phyloP scores from a whole-genome alignment of 2,797 vertebrate species.

The Picus viridis region DNA sequence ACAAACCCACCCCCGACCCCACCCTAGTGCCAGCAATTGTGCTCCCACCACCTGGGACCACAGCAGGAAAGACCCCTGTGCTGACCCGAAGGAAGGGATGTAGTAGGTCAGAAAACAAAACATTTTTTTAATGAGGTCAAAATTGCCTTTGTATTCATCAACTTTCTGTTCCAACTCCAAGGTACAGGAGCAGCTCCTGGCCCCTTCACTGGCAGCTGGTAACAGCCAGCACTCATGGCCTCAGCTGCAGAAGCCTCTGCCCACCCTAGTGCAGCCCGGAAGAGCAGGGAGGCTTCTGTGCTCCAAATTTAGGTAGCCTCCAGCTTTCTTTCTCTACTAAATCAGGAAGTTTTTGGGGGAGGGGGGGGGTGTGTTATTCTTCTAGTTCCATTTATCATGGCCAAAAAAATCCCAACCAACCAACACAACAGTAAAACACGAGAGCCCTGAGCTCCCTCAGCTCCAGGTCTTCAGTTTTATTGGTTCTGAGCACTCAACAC shows the following conservation, averaged over 20 bases:
- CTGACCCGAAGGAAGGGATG: not conserved
- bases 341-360: not conserved
- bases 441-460: not conserved
- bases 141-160: not conserved
- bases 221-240: fast-evolving
- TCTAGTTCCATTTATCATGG: not conserved
- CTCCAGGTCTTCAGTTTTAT: not conserved
- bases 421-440: not conserved
- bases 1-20: fast-evolving
- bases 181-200: not conserved
- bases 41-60: not conserved
- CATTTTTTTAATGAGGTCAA: not conserved
- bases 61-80: not conserved
- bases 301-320: not conserved
- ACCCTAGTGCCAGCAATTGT: fast-evolving
- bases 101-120: not conserved
- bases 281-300: not conserved
- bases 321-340: not conserved
- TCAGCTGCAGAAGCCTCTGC: not conserved
- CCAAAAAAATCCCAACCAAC: not conserved
- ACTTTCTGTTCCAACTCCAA: not conserved
- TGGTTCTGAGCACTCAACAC: not conserved
- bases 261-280: not conserved
- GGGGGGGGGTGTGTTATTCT: too few relatives aligned
- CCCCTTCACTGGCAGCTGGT: not conserved